Percentiles rank a stretch among this genome's conserved stretches.
These are phyloP conservation scores for Pelosia muscerda DNA, from an alignment of 2,888 invertebrate species.

Conservation along the genomic window DNA sequence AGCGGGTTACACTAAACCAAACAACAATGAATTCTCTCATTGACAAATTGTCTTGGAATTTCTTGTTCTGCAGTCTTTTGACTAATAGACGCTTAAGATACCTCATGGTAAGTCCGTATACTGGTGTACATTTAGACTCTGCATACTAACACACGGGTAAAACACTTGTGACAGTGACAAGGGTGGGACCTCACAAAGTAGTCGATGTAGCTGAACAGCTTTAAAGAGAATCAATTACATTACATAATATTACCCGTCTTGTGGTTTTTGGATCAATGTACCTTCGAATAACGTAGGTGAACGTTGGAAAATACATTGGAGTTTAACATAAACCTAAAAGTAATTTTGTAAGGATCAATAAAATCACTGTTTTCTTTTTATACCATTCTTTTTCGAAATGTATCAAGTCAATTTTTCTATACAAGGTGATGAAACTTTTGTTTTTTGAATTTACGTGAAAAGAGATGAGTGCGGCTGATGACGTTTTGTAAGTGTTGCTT, in stretches of 20 bases:
- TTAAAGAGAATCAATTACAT: constrained; percentile 26
- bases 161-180: constrained; percentile 23
- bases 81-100: constrained; percentile 61
- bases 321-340: neutral
- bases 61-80: constrained; percentile 75
- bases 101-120: constrained; percentile 28
- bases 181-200: constrained; percentile 21
- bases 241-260: constrained; percentile 10
- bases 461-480: too few relatives aligned
- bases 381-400: too few relatives aligned
- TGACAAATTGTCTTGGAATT: constrained; percentile 84
- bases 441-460: too few relatives aligned
- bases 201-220: constrained; percentile 19
- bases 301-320: neutral
- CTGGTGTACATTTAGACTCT: constrained; percentile 11
- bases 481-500: too few relatives aligned
- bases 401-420: too few relatives aligned
- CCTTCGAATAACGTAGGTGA: neutral
- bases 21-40: constrained; percentile 86
- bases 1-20: constrained; percentile 85
- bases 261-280: constrained; percentile 2
- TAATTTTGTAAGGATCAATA: neutral
- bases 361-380: neutral
- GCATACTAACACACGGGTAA: constrained; percentile 2
- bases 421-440: too few relatives aligned